These are phyloP conservation scores for Nasonia giraulti DNA, from an alignment of 1,140 invertebrate species.

Conservation along the genomic window DNA sequence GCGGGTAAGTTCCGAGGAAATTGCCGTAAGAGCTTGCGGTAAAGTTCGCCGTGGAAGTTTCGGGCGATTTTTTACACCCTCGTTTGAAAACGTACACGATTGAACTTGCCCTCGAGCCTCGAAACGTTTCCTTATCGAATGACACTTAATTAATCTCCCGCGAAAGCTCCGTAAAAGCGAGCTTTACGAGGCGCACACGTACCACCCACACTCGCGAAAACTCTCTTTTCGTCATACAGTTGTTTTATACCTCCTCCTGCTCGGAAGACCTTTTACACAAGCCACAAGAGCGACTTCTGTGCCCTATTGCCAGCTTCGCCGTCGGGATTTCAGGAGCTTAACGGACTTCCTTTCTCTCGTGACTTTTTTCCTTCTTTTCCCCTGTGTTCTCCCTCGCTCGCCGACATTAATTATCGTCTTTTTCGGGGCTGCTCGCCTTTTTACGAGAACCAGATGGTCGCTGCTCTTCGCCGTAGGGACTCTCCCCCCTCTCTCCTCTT, in stretches of 20 bases:
- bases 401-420: constrained; percentile 28
- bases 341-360: background rate
- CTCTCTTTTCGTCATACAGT: background rate
- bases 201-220: background rate
- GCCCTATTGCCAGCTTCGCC: background rate
- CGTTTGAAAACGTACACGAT: no score
- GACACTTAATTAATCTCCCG: background rate
- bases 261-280: background rate
- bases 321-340: constrained; percentile 40
- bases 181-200: background rate
- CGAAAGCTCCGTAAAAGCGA: background rate
- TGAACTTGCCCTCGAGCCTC: no score
- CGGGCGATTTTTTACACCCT: background rate
- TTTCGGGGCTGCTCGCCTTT: background rate
- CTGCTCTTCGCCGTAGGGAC: no score
- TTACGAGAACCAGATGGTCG: background rate
- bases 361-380: background rate
- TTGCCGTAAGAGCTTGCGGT: background rate
- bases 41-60: background rate
- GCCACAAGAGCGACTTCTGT: background rate
- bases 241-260: background rate
- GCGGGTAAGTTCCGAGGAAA: background rate
- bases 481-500: background rate
- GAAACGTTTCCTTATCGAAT: background rate
- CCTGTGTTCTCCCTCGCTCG: background rate